Evolutionary conservation across 2,113 vertebrate genomes (phyloP), one percentile per base, ranked within the genome.

Genomic region (Athene noctua): DNA sequence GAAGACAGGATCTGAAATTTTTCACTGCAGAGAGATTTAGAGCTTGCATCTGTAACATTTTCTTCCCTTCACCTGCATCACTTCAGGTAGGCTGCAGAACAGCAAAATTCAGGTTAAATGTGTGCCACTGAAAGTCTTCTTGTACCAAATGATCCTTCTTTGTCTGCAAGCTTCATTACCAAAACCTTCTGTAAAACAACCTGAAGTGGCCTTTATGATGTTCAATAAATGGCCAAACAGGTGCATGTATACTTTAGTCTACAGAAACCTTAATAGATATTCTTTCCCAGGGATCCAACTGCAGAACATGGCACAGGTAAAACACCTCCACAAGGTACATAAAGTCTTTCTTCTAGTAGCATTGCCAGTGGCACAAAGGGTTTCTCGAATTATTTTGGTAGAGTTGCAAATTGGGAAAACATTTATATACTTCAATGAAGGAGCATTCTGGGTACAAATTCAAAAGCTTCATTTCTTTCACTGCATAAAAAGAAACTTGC

Each of bases 371-470:
- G 58, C 62, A 86, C 15, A 57, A 18, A 61, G 13, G 52, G 26
- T 94, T 95, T 90, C 92, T 96, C 91, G 90, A 94, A 89, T 54
- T 1, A 55, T 89, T 96, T 93, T 36, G 58, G 44, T 65, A 73
- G 62, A 55, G 42, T 46, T 96, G 78, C 36, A 96, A 95, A 91
- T 25, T 67, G 40, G 49, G 84, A 90, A 96, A 90, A 71, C 32
- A 58, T 93, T 88, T 88, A 52, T 67, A 75, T 81, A 96, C 67
- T 88, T 94, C 80, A 92, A 38, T 67, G 80, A 96, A 81, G 77
- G 47, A 93, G 71, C 30, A 92, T 96, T 97, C 80, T 58, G 80
- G 70, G 82, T 91, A 97, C 57, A 86, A 94, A 92, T 38, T 85
- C 92, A 88, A 96, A 95, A 95, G 92, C 38, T 83, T 81, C 51